A percentile compares a stretch with the other conserved stretches of the same genome.
These are phyloP conservation scores for Eurosta solidaginis DNA, from an alignment of 1,140 invertebrate species.

Conservation along the genomic window DNA sequence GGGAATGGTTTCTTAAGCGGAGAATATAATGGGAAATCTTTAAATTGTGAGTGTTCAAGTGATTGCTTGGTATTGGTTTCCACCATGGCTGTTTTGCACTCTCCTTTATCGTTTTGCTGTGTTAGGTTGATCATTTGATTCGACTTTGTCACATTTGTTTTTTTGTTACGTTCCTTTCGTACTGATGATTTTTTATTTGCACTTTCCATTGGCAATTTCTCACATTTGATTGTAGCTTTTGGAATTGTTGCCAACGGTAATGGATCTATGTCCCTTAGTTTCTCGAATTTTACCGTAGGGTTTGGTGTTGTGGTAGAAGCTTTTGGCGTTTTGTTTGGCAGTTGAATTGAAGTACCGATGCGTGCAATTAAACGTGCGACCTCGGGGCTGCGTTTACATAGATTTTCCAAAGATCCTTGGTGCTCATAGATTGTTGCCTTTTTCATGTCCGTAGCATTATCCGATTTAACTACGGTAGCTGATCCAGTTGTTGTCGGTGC, in stretches of 20 bases:
- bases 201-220: not conserved
- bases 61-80: not conserved
- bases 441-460: not conserved
- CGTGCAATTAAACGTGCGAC: not conserved
- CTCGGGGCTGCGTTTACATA: not conserved
- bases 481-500: not conserved
- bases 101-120: not conserved
- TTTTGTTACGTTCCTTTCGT: not conserved
- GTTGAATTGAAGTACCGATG: not conserved
- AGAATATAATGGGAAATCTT: slow-evolving; percentile 22
- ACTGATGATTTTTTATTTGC: not conserved
- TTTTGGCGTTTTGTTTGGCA: not conserved
- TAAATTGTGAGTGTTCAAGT: not conserved
- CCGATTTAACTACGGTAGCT: not conserved
- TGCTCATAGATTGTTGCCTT: not conserved
- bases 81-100: not conserved
- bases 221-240: not conserved
- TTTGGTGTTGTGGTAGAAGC: not conserved
- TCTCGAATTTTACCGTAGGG: not conserved
- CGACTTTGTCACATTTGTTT: not conserved
- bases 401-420: not conserved
- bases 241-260: too few relatives aligned
- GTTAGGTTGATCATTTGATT: not conserved
- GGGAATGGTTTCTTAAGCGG: slow-evolving; percentile 32
- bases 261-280: too few relatives aligned